Base-by-base conservation (phyloP, 2,888 invertebrate genomes). In the Coleophora deauratella region DNA sequence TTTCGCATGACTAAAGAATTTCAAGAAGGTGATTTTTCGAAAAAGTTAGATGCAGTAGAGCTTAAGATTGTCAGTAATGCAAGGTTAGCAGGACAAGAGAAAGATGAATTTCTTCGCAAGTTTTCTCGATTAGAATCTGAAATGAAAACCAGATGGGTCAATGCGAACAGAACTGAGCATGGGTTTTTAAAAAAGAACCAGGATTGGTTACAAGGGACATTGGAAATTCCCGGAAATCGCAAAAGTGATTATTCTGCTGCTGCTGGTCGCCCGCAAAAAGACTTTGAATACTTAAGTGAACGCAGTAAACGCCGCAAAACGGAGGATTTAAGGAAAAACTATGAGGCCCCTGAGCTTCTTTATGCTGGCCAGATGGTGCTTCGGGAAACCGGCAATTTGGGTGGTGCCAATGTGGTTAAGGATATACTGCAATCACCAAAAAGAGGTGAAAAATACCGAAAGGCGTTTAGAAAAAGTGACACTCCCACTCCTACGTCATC, bases 291-390 rank as follows among this genome's bases (percentile, higher is more conserved):
- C 3, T 44, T 28, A 28, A 41, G 43, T 42, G 43, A 51, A 40
- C 36, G 42, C 35, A 46, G 41, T 15, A 44, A 38, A 45, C 35
- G 44, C 13, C 32, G 46, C 37, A 50, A 51, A 44, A 50, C 52
- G 11, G 33, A 43, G 40, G 39, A 45, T 10, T 43, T 52, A 38
- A 37, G 46, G 37, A 33, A 38, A 13, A 27, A 31, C 15, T 30
- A 38, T 11, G 1, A 9, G 35, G 40, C n/a, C 37, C 6, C 3
- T 4, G 46, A 41, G 35, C 28, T 49, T 33, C 36, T 41, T 10
- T 46, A 49, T 35, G 48, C 52, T 27, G 44, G 43, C 33, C 45
- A 47, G 38, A 43, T 48, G 42, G 44, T 43, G 35, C 44, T 51
- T 7, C 41, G 45, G 35, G 35, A 46, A 30, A 31, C 41, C n/a